These are phyloP conservation scores for Lagocephalus sceleratus DNA, from an alignment of 2,797 vertebrate species.

Conservation along the genomic window DNA sequence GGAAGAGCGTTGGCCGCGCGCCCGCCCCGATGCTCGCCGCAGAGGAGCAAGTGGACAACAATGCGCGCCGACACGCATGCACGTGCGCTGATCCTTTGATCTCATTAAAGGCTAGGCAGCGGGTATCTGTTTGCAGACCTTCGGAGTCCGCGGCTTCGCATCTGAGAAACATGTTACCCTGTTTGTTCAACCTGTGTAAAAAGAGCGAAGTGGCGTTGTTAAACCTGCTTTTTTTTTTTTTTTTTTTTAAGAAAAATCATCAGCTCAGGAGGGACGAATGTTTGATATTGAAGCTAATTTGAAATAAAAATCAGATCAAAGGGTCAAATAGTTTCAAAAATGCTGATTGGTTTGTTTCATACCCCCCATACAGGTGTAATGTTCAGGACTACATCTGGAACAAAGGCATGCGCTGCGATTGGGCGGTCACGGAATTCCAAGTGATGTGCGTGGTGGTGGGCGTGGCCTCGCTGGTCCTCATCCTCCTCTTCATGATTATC, in stretches of 20 bases:
- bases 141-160: conserved; percentile 40
- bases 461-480: conserved; percentile 81
- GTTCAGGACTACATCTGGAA: conserved; percentile 97
- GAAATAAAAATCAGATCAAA: not conserved
- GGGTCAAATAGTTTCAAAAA: no score
- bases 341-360: no score
- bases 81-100: conserved; percentile 64
- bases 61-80: not conserved
- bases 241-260: no score
- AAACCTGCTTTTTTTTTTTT: no score
- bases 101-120: conserved; percentile 56
- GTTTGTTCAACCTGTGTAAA: conserved; percentile 21
- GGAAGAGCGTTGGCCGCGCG: no score
- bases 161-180: conserved; percentile 33
- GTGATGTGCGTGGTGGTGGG: conserved; percentile 92
- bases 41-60: conserved; percentile 8
- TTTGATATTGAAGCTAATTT: not conserved
- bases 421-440: conserved; percentile 96
- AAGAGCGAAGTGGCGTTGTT: not conserved
- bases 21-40: conserved; percentile 2
- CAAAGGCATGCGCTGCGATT: conserved; percentile 91
- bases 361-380: conserved; percentile 63
- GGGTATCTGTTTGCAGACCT: conserved; percentile 39
- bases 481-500: conserved; percentile 94
- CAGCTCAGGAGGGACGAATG: conserved; percentile 5